phyloP scores from a whole-genome alignment of 1,140 invertebrate genomes.

The Lucilia cuprina region DNA sequence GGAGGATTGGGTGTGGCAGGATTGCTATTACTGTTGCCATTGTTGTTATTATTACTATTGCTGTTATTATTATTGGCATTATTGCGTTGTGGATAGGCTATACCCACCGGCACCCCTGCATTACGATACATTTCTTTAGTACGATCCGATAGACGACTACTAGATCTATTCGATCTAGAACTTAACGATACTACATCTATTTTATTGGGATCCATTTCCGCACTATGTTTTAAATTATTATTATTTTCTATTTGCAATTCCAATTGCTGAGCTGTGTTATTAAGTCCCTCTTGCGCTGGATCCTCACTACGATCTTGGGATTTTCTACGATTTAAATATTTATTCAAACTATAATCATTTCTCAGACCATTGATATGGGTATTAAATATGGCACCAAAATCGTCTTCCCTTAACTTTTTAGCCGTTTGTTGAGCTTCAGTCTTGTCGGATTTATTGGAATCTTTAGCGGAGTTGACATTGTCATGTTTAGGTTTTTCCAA shows the following conservation, averaged over 20 bases:
- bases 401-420: constrained; percentile 38
- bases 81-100: constrained; percentile 57
- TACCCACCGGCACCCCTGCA: constrained; percentile 57
- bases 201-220: constrained; percentile 53
- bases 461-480: neutral
- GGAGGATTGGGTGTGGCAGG: neutral
- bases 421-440: neutral
- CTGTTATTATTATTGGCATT: constrained; percentile 36
- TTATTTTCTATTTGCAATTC: constrained; percentile 44
- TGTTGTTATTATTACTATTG: constrained; percentile 36
- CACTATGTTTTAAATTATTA: constrained; percentile 36
- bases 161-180: constrained; percentile 58
- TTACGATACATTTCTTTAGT: constrained; percentile 60
- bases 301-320: constrained; percentile 42
- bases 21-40: constrained; percentile 22
- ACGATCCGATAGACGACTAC: constrained; percentile 56
- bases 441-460: neutral
- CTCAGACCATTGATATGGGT: constrained; percentile 56
- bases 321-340: constrained; percentile 58
- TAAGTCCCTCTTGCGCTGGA: neutral
- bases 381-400: constrained; percentile 53
- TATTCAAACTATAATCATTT: constrained; percentile 57
- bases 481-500: constrained; percentile 31
- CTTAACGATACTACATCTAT: constrained; percentile 56
- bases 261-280: neutral